Evolutionary conservation across 2,888 invertebrate genomes (phyloP).

Genomic region (Priocnemis perturbator): DNA sequence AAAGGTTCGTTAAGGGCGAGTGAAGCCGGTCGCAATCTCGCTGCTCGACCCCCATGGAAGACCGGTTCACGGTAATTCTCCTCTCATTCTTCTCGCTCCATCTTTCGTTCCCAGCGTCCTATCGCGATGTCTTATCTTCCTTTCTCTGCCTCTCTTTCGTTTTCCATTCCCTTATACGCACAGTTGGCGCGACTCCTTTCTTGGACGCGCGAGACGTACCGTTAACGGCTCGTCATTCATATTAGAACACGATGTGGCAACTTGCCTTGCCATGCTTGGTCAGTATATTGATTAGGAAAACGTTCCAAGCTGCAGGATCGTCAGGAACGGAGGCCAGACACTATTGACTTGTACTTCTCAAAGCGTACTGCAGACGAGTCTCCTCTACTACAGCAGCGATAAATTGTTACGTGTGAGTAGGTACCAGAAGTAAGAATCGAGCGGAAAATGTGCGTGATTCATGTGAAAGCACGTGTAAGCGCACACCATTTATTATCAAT

Average conservation of each 20-base stretch:
- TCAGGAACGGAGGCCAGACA: too few species aligned
- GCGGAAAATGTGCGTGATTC: slow-evolving; percentile 20
- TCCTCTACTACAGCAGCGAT: too few species aligned
- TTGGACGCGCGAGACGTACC: slow-evolving; percentile 4
- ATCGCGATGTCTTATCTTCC: neutral
- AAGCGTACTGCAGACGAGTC: too few species aligned
- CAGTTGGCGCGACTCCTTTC: neutral
- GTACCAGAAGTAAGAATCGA: too few species aligned
- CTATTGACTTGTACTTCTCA: too few species aligned
- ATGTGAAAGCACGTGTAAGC: slow-evolving; percentile 1
- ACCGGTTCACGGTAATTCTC: slow-evolving; percentile 30
- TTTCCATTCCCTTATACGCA: too few species aligned
- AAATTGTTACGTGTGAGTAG: too few species aligned
- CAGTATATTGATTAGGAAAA: too few species aligned
- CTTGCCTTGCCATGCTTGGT: too few species aligned
- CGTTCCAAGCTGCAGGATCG: too few species aligned
- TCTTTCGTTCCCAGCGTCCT: neutral
- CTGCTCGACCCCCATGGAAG: slow-evolving; percentile 33
- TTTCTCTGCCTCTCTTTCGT: neutral
- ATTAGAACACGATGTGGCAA: slow-evolving; percentile 9
- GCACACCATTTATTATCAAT: slow-evolving; percentile 12
- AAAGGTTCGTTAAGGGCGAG: slow-evolving; percentile 55
- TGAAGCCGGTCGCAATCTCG: slow-evolving; percentile 33
- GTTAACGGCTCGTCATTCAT: slow-evolving; percentile 4
- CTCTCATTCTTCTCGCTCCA: slow-evolving; percentile 16